Percentiles rank a stretch among this genome's conserved stretches.
These are phyloP conservation scores for Manis crassicaudata DNA, from an alignment of 2,797 vertebrate genomes.

Conservation along the genomic window DNA sequence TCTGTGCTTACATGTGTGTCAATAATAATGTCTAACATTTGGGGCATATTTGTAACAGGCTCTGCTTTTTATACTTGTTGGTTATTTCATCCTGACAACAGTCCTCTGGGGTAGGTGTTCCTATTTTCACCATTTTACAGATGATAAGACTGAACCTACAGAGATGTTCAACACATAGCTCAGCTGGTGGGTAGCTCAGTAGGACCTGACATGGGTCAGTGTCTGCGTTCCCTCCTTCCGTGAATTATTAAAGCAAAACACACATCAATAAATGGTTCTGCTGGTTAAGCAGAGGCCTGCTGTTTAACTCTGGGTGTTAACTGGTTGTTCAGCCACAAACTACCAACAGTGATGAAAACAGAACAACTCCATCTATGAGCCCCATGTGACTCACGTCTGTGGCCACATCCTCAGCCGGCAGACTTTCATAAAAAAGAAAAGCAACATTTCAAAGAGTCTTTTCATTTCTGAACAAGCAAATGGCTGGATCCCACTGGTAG, in stretches of 20 bases:
- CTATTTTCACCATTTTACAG: background rate
- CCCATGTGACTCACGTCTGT: background rate
- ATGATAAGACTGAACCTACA: background rate
- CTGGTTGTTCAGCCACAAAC: background rate
- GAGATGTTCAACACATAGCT: background rate
- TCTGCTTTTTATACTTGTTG: too few relatives aligned
- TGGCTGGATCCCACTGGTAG: too few relatives aligned
- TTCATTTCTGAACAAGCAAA: background rate
- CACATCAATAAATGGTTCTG: too few relatives aligned
- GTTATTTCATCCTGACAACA: background rate
- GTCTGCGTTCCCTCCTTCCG: too few relatives aligned
- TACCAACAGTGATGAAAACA: background rate
- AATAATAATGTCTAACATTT: background rate
- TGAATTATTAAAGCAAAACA: background rate
- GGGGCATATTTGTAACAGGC: background rate
- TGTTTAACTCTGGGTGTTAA: too few relatives aligned
- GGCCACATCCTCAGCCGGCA: background rate
- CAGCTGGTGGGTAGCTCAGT: background rate
- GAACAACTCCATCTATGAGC: background rate
- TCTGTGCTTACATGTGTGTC: too few relatives aligned
- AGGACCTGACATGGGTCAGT: accelerated
- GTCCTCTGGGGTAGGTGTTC: background rate
- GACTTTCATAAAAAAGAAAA: background rate
- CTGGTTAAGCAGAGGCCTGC: background rate
- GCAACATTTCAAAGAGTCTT: background rate